A percentile compares a stretch with the other conserved stretches of the same genome.
Evolutionary conservation across 2,888 invertebrate species (phyloP).

Genomic region (Ophion obscuratus): DNA sequence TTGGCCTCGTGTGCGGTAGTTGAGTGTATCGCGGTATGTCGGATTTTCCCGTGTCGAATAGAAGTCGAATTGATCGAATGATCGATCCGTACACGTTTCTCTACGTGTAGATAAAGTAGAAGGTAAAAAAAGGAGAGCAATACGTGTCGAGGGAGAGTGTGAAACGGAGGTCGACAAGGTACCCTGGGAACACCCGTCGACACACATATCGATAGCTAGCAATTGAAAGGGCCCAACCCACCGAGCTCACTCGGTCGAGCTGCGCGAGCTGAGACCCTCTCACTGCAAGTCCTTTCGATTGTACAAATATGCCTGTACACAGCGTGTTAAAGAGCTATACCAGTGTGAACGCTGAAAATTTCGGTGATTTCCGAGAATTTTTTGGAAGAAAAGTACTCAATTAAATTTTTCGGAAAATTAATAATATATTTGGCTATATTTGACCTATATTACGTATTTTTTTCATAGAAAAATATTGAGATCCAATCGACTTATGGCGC

Average conservation of each 20-base stretch:
- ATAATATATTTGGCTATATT: too few species aligned
- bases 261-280: background rate
- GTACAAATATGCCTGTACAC: background rate
- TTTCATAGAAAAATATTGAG: too few species aligned
- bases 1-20: conserved; percentile 7
- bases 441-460: too few species aligned
- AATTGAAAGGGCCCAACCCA: background rate
- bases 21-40: conserved; percentile 8
- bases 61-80: conserved; percentile 41
- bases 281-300: background rate
- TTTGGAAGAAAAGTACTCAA: too few species aligned
- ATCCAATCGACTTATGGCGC: too few species aligned
- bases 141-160: conserved; percentile 47
- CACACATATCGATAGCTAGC: background rate
- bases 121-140: conserved; percentile 36
- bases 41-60: conserved; percentile 15
- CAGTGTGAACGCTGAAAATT: too few species aligned
- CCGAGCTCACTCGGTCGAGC: background rate
- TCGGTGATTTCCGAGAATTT: too few species aligned
- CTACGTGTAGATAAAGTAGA: background rate
- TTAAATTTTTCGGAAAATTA: too few species aligned
- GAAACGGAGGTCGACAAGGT: conserved; percentile 30
- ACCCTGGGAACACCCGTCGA: background rate
- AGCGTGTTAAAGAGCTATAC: background rate
- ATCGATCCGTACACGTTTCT: conserved; percentile 50